phyloP scores from a whole-genome alignment of 1,140 invertebrate species.

The Stegodyphus mimosarum region DNA sequence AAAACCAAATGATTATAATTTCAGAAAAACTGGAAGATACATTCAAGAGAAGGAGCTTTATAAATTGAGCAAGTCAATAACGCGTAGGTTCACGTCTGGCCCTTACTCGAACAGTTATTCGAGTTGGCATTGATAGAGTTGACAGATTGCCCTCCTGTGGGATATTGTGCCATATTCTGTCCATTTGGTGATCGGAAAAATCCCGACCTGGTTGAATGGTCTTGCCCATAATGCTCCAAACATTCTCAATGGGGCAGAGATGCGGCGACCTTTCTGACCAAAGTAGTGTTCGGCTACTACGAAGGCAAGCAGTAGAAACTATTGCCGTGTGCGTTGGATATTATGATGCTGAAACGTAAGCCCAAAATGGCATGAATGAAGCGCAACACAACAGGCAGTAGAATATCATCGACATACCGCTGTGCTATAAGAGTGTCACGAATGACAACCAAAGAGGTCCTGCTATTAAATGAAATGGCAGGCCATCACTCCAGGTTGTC shows the following conservation, averaged over 20 bases:
- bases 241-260: conserved; percentile 19
- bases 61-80: too few relatives aligned
- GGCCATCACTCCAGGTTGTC: conserved; percentile 2
- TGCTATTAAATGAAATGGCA: conserved; percentile 28
- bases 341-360: conserved; percentile 8
- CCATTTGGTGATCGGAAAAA: neutral
- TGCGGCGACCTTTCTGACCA: neutral
- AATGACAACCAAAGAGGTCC: conserved; percentile 24
- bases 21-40: too few relatives aligned
- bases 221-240: neutral
- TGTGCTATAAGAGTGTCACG: neutral
- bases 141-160: neutral
- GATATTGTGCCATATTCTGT: neutral
- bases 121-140: conserved; percentile 9
- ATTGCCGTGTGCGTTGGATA: neutral
- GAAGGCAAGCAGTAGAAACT: conserved; percentile 12
- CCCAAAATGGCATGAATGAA: neutral
- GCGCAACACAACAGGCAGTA: neutral
- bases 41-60: too few relatives aligned
- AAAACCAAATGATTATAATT: too few relatives aligned
- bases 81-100: neutral
- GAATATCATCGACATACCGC: conserved; percentile 8
- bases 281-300: neutral
- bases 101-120: neutral
- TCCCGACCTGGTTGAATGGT: neutral